phyloP scores from a whole-genome alignment of 2,888 invertebrate species.

The Xanthia togata region DNA sequence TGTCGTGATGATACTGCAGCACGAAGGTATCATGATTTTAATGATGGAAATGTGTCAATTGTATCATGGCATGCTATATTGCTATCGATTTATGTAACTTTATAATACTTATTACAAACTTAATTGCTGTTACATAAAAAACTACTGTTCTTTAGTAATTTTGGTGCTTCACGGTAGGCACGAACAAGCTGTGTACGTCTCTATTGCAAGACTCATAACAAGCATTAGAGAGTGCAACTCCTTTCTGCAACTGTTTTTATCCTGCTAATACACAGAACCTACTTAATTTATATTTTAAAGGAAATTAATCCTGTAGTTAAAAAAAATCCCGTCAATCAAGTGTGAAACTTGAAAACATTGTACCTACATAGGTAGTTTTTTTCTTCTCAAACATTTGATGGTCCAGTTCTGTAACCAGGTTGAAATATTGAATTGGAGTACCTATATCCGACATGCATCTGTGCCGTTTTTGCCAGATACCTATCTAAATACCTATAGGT shows the following conservation, averaged over 20 bases:
- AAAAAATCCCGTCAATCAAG: no score
- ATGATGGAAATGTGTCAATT: conserved; percentile 43
- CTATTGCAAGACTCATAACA: no score
- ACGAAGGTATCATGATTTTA: conserved; percentile 30
- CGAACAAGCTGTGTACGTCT: not conserved
- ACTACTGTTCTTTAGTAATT: not conserved
- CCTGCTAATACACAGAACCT: no score
- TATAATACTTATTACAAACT: conserved; percentile 8
- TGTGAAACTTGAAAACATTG: not conserved
- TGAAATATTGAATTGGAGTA: not conserved
- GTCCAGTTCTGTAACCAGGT: not conserved
- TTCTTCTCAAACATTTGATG: not conserved
- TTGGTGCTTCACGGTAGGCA: conserved; percentile 22
- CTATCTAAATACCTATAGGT: not conserved
- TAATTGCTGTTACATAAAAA: conserved; percentile 31
- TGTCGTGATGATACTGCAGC: conserved; percentile 28
- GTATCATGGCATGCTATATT: conserved; percentile 34
- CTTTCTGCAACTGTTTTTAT: no score
- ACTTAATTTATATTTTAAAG: no score
- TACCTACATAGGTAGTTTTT: not conserved
- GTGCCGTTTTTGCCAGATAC: not conserved
- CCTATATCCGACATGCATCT: not conserved
- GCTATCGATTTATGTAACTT: conserved; percentile 43
- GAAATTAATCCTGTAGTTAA: no score
- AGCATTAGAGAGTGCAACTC: no score